phyloP scores from a whole-genome alignment of 2,888 invertebrate genomes.

The Stenchaetothrips biformis region DNA sequence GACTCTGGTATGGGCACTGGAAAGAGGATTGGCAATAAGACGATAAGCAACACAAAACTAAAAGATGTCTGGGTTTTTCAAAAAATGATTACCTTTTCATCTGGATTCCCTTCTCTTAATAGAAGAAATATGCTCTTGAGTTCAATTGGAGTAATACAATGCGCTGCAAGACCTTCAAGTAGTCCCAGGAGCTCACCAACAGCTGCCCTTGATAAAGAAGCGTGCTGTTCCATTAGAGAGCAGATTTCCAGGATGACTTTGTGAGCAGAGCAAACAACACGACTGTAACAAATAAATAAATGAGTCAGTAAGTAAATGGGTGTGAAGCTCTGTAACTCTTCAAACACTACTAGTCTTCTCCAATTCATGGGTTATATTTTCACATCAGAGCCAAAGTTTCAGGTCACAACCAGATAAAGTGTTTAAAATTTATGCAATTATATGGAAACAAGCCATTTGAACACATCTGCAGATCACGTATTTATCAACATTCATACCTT shows the following conservation, averaged over 20 bases:
- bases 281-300: conserved; percentile 44
- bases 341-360: too few relatives aligned
- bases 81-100: conserved; percentile 42
- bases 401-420: conserved; percentile 27
- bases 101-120: conserved; percentile 44
- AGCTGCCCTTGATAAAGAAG: conserved; percentile 47
- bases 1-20: conserved; percentile 43
- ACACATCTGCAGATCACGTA: conserved; percentile 34
- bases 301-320: too few relatives aligned
- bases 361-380: neutral
- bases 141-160: conserved; percentile 54
- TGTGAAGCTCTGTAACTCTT: too few relatives aligned
- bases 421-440: neutral
- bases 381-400: conserved; percentile 31
- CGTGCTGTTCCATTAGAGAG: conserved; percentile 46
- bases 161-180: conserved; percentile 53
- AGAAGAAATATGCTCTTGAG: conserved; percentile 53
- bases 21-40: conserved; percentile 18
- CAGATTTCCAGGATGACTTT: conserved; percentile 51
- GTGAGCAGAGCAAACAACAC: conserved; percentile 52
- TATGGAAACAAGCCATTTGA: neutral
- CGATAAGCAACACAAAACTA: too few relatives aligned
- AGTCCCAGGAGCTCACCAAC: conserved; percentile 52
- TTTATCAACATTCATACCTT: conserved; percentile 41
- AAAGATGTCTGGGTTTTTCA: neutral